phyloP scores from a whole-genome alignment of 2,797 vertebrate genomes.

The Molossus alvarezi region DNA sequence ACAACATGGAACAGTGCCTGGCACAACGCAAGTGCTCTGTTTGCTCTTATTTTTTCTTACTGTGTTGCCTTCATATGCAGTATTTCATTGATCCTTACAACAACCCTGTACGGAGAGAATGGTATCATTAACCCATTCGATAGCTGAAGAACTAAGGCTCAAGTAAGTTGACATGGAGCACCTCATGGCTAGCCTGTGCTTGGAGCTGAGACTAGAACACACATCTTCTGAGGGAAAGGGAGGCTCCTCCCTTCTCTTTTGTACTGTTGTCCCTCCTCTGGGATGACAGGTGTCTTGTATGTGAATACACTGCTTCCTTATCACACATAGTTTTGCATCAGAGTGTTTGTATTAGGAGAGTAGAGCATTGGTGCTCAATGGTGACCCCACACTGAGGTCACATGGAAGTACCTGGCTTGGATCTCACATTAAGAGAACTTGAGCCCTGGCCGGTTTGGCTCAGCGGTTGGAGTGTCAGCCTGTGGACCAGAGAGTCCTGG shows the following conservation, averaged over 20 bases:
- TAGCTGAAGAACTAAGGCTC: background rate
- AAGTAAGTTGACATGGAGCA: background rate
- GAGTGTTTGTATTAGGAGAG: background rate
- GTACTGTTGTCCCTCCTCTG: background rate
- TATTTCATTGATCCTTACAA: background rate
- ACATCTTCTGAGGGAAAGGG: background rate
- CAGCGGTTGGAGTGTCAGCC: too few relatives aligned
- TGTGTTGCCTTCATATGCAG: background rate
- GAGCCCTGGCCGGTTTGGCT: too few relatives aligned
- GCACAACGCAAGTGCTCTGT: background rate
- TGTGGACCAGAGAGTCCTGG: too few relatives aligned
- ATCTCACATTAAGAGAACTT: background rate
- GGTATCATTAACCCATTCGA: background rate
- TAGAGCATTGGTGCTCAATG: background rate
- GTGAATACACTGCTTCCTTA: background rate
- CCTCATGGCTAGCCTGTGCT: background rate
- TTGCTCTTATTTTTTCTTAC: background rate
- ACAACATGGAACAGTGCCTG: too few relatives aligned
- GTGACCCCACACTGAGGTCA: background rate
- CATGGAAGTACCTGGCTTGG: fast-evolving
- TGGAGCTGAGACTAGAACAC: background rate
- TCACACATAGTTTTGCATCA: background rate
- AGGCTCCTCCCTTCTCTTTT: background rate
- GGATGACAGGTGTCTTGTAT: background rate
- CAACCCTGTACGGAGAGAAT: background rate